Base-by-base conservation (phyloP, 2,797 vertebrate genomes). In the Lagodon rhomboides region DNA sequence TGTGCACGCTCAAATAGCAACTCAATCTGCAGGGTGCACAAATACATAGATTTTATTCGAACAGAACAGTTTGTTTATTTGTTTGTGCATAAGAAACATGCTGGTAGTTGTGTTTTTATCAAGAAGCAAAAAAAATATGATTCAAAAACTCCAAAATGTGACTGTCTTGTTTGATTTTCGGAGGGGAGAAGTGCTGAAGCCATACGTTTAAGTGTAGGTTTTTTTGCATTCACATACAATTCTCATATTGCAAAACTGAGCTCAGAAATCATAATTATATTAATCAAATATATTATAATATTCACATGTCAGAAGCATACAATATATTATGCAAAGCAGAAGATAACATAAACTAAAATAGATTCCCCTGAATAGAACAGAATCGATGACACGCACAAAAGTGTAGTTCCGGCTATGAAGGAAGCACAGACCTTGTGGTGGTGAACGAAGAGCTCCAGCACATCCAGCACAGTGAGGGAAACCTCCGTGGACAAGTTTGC, bases 401-500 rank as follows among this genome's bases (percentile, higher is more conserved):
- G 34, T 34, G 16, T 15, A 25, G 47, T 53, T 73, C 58, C 46
- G 38, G 5, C 22, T 20, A 49, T 68, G 18, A 58, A 63, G 73
- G 25, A 13, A 60, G 1, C 18, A 80, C 88, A 84, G 73, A 96
- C 95, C 95, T 96, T 96, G 87, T 96, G 95, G 85, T 97, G 95
- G 54, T 97, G 95, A 77, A 97, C 96, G 90, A 99, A 99, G 88
- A 99, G 97, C 84, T 97, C 96, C 4, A 99, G 85, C 2, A 98
- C 93, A 75, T 99, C 98, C 61, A 99, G 94, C 77, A 99, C 97
- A 1, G 96, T 98, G 55, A 99, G 96, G 46, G 97, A 92, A 71
- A 99, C 98, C 82, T 99, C 98, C 0, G 98, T 99, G 51, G 98
- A 97, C 79, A 97, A 91, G 74, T 98, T 99, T 15, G 97, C 98